phyloP scores from a whole-genome alignment of 2,888 invertebrate genomes.

The Leucophenga montana region DNA sequence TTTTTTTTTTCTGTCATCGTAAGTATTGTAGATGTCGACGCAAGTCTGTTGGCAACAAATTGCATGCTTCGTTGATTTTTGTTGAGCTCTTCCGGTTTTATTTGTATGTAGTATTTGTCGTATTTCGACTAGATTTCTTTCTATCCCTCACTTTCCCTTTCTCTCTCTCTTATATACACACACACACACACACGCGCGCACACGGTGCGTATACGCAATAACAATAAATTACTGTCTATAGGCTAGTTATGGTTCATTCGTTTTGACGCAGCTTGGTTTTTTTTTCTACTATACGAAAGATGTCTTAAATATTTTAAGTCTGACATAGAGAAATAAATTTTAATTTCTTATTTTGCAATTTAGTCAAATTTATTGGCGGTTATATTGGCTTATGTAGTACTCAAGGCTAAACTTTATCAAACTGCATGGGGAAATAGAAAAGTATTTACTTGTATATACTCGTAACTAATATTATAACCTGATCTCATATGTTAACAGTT shows the following conservation, averaged over 20 bases:
- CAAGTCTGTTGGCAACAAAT: not conserved
- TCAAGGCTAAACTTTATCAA: no score
- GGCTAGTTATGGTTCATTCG: slow-evolving; percentile 7
- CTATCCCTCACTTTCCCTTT: not conserved
- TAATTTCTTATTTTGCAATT: no score
- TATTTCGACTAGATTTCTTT: not conserved
- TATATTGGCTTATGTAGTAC: no score
- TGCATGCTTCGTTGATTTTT: slow-evolving; percentile 10
- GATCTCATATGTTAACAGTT: no score
- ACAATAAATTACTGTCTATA: slow-evolving; percentile 10
- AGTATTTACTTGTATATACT: no score
- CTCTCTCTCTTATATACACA: not conserved
- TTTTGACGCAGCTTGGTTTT: slow-evolving; percentile 2
- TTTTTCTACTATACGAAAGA: not conserved
- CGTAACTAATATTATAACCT: no score
- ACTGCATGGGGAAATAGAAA: no score
- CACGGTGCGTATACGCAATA: slow-evolving; percentile 40
- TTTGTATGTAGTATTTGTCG: no score
- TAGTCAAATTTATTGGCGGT: no score
- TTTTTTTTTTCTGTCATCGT: not conserved
- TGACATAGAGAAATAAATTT: no score
- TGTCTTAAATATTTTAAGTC: no score
- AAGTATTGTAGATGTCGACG: not conserved
- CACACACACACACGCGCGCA: not conserved
- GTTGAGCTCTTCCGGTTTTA: not conserved